Evolutionary conservation across 2,888 invertebrate species (phyloP), one percentile per base, ranked within the genome.

Genomic region (Tetragnatha montana): DNA sequence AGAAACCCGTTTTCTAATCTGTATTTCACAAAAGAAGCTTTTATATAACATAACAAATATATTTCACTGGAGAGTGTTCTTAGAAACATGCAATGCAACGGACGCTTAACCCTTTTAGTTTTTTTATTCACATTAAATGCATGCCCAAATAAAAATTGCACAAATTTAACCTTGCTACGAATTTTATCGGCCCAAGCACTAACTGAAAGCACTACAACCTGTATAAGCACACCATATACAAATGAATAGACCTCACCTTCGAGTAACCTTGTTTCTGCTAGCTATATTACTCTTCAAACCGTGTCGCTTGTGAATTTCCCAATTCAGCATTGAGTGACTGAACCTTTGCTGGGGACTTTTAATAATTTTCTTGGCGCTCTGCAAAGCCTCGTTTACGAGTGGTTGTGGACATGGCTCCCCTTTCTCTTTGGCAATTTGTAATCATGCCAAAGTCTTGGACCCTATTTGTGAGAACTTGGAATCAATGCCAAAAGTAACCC

Each of bases 351-450:
- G 51, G 82, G 51, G 22, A 51, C 50, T 51, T 35, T 82, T 82
- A 73, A 82, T 82, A 82, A 73, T 47, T 82, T 51, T 51, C 71
- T 82, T 82, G 82, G 82, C 73, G 19, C 73, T 8, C 22, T 6
- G 49, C 22, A 14, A 14, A 50, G 17, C 10, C 21, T 50, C 22
- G 21, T 35, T n/a, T 21, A 50, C 22, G 21, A 60, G 21, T 60
- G 51, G 21, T 22, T 60, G 78, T 60, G 60, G 78, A 78, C 78
- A 78, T 7, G 51, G 17, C 76, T 71, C 69, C 22, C 51, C 60
- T 73, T 73, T 60, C 82, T 82, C 60, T 22, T 12, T 17, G 4
- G 21, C 3, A 82, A 73, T 51, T 74, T 60, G 82, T 82, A 82
- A 74, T 60, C 21, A 17, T 82, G 82, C 82, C 82, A 82, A 68